Base-by-base conservation (phyloP, 2,797 vertebrate genomes). In the Taenioides sp. region DNA sequence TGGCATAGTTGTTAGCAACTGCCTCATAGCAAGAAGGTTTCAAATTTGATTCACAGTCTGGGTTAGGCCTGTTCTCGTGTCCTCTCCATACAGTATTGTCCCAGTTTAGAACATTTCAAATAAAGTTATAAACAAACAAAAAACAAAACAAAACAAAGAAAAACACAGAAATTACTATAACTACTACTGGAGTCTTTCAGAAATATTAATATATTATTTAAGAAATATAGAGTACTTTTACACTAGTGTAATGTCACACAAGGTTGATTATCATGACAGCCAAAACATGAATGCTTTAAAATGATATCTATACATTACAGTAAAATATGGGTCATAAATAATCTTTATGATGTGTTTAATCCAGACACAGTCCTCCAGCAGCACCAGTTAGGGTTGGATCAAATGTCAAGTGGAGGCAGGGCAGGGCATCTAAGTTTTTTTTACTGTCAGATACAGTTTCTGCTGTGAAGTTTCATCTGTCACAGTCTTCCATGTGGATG, bases 391-490 rank as follows among this genome's bases (percentile, higher is more conserved):
- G 57, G 16, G 66, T 57, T 0, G 59, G 31, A 68, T 22, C 11
- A 65, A 55, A 25, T 20, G 2, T 27, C 28, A 58, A 22, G 52
- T 67, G 5, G 34, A 73, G 59, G 68, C 43, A 60, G 61, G 65
- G 27, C 43, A 62, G 49, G 18, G 12, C 50, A 73, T 65, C 70
- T n/a, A 0, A 34, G 58, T 18, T 67, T 17, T 65, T 73, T 43
- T 54, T 61, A 80, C 34, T 43, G 60, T 7, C 55, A n/a, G 57
- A 0, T 64, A 47, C 74, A 75, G 65, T 80, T 81, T 74, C 31
- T 71, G 73, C 65, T 10, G 22, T 25, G 65, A 71, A 78, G 78
- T 65, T 31, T n/a, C 31, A 76, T 67, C 73, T 69, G 14, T 18
- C 52, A 76, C 43, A 22, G 34, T 11, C 22, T 70, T 80, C 34